A percentile compares a stretch with the other conserved stretches of the same genome.
Conservation (phyloP, 2,888 invertebrate genomes). For the Trilocha varians region DNA sequence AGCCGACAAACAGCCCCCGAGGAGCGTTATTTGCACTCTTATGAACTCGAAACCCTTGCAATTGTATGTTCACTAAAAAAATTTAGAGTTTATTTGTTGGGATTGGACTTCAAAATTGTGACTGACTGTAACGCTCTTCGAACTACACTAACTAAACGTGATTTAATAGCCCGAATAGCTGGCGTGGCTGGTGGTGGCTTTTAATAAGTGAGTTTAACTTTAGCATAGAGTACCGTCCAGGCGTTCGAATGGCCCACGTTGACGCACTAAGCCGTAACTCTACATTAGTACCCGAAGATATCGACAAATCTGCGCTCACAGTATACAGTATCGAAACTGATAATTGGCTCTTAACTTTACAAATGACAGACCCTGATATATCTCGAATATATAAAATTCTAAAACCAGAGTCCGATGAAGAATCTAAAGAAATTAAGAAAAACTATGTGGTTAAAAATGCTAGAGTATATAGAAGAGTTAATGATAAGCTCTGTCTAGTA, state of each 20-base stretch:
- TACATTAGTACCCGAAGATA: too few species aligned
- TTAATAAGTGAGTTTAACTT: constrained; percentile 13
- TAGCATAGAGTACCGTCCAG: constrained; percentile 13
- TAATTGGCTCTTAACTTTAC: too few species aligned
- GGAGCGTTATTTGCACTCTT: constrained; percentile 15
- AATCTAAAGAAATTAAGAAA: too few species aligned
- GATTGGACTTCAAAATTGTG: constrained; percentile 8
- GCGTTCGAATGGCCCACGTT: constrained; percentile 11
- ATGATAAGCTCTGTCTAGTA: too few species aligned
- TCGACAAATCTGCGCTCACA: too few species aligned
- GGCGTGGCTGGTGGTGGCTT: constrained; percentile 18
- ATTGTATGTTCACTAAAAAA: constrained; percentile 11
- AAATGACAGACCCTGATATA: too few species aligned
- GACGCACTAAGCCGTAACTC: constrained; percentile 7
- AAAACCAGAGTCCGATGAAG: too few species aligned
- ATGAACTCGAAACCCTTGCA: constrained; percentile 17
- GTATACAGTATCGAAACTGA: too few species aligned
- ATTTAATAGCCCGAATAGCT: constrained; percentile 15
- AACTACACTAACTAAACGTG: constrained; percentile 11
- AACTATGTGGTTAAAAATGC: too few species aligned
- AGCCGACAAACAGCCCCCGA: constrained; percentile 15
- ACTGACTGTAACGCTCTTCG: constrained; percentile 16
- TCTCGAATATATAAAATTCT: too few species aligned
- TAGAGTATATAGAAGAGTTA: too few species aligned
- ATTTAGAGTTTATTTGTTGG: constrained; percentile 9